Evolutionary conservation across 2,113 vertebrate species (phyloP).

Genomic region (Xenus cinereus): DNA sequence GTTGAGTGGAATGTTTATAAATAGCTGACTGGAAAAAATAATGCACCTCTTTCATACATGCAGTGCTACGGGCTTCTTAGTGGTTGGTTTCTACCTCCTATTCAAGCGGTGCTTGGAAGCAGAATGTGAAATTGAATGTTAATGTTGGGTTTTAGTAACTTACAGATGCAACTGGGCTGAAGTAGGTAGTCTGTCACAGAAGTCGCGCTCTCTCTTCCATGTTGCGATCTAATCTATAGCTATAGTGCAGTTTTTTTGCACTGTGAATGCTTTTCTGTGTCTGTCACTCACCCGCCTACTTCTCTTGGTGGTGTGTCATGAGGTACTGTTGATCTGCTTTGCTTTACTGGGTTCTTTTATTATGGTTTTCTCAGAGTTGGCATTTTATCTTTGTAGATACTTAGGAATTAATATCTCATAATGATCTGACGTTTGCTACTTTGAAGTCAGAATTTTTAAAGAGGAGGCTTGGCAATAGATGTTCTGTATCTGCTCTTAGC

Average conservation of each 20-base stretch:
- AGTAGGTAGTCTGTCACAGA: not conserved
- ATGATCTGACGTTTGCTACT: not conserved
- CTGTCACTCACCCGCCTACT: not conserved
- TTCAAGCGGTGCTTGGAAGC: constrained; percentile 13
- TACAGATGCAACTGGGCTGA: not conserved
- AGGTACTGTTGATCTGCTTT: not conserved
- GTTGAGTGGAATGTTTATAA: not conserved
- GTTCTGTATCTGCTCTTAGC: constrained; percentile 17
- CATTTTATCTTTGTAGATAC: not conserved
- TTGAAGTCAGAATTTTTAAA: constrained; percentile 44
- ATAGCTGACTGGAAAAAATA: not conserved
- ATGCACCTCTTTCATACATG: not conserved
- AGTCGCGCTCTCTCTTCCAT: not conserved
- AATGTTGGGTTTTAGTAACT: not conserved
- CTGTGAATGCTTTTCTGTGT: not conserved
- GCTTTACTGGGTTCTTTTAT: not conserved
- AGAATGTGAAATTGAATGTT: constrained; percentile 16
- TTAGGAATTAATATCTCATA: not conserved
- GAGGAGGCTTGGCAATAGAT: constrained; percentile 7
- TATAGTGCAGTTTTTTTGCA: not conserved
- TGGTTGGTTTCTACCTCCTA: constrained; percentile 20
- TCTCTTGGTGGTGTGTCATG: not conserved
- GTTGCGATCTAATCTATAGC: not conserved
- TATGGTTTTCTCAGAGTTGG: not conserved
- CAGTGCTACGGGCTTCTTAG: not conserved